Evolutionary conservation across 2,888 invertebrate genomes (phyloP).

Genomic region (Drosophila histrio): DNA sequence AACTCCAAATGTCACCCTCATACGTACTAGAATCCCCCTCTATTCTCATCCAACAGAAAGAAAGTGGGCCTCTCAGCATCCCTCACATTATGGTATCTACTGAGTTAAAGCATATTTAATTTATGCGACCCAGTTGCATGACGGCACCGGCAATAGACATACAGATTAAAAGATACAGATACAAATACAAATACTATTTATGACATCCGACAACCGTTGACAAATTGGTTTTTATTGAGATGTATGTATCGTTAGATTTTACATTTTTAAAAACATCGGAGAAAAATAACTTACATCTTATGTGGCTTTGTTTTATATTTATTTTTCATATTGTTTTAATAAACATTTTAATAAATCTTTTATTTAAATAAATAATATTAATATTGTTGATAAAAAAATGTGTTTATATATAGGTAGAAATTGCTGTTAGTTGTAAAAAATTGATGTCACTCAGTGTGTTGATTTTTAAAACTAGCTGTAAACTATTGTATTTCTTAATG

Average conservation of each 20-base stretch:
- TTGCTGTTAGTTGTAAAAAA: constrained; percentile 13
- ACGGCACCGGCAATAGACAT: no score
- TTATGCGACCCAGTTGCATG: no score
- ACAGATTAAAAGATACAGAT: no score
- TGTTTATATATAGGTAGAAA: constrained; percentile 1
- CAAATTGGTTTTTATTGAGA: constrained; percentile 74
- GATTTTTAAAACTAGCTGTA: constrained; percentile 11
- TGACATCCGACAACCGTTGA: constrained; percentile 26
- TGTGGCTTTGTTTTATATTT: constrained; percentile 66
- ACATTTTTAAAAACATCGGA: background rate
- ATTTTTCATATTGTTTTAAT: constrained; percentile 73
- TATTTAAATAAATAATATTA: constrained; percentile 69
- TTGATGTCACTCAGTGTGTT: background rate
- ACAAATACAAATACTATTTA: no score
- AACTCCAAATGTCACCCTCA: no score
- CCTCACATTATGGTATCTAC: no score
- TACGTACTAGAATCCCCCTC: no score
- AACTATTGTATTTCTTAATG: constrained; percentile 7
- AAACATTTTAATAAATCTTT: constrained; percentile 64
- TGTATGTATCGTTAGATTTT: constrained; percentile 19
- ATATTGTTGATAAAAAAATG: constrained; percentile 52
- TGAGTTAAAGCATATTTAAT: no score
- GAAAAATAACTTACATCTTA: background rate
- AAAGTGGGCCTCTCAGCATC: no score
- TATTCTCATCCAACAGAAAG: no score